These are phyloP conservation scores for Pedicia rivosa DNA, from an alignment of 2,888 invertebrate genomes.

Conservation along the genomic window DNA sequence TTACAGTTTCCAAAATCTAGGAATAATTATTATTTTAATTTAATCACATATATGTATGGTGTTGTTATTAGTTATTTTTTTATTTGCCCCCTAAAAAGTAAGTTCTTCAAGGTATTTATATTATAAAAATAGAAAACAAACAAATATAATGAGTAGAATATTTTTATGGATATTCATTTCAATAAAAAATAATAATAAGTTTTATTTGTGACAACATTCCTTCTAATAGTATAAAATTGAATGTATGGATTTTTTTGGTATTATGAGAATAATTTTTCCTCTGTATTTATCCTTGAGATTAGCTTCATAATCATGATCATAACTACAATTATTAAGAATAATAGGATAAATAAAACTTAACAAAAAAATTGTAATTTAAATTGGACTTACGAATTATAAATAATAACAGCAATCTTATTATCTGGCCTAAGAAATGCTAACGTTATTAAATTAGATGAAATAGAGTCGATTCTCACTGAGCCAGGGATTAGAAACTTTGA, in stretches of 20 bases:
- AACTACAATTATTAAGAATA: conserved; percentile 21
- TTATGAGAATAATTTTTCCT: conserved; percentile 19
- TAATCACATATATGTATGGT: no score
- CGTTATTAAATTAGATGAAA: conserved; percentile 25
- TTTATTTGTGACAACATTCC: no score
- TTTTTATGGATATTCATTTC: no score
- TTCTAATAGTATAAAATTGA: conserved; percentile 30
- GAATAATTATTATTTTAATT: no score
- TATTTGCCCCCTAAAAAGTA: no score
- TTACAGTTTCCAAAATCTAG: no score
- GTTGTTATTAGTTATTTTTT: no score
- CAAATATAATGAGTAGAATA: no score
- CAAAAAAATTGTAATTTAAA: not conserved
- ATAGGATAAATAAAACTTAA: conserved; percentile 3
- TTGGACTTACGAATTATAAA: conserved; percentile 37
- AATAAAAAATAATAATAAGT: no score
- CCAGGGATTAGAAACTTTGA: conserved; percentile 51
- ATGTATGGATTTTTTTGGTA: conserved; percentile 29
- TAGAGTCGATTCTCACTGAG: conserved; percentile 31
- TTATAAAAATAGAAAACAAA: no score
- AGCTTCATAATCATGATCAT: conserved; percentile 19
- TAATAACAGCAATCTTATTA: conserved; percentile 32
- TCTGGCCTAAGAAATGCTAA: conserved; percentile 38
- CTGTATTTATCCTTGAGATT: conserved; percentile 27
- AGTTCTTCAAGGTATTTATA: no score